Percentiles rank a stretch among this genome's conserved stretches.
Evolutionary conservation across 2,113 vertebrate species (phyloP).

Genomic region (Megaceryle maxima): DNA sequence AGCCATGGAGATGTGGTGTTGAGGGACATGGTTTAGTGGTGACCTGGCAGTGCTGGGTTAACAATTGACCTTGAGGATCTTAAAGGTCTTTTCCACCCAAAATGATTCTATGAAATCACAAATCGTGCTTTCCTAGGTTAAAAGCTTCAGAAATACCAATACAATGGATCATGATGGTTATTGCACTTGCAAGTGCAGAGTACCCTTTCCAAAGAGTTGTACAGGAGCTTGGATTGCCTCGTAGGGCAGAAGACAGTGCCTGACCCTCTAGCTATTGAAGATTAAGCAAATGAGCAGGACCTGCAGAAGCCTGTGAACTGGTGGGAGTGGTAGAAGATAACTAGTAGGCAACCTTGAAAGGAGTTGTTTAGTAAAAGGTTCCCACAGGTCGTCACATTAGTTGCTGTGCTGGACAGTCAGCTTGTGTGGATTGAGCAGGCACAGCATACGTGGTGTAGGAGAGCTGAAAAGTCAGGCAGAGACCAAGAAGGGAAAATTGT

Average conservation of each 20-base stretch:
- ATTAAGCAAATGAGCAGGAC: background rate
- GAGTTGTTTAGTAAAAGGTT: background rate
- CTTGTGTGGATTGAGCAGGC: background rate
- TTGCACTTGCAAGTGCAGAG: background rate
- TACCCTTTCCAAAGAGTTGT: background rate
- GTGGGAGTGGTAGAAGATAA: background rate
- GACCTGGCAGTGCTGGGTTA: too few relatives aligned
- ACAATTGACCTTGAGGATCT: too few relatives aligned
- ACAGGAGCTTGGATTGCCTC: background rate
- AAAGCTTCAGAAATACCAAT: background rate
- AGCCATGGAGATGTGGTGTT: too few relatives aligned
- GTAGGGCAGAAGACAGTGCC: background rate
- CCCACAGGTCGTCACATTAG: background rate
- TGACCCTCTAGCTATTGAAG: background rate
- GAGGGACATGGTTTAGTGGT: too few relatives aligned
- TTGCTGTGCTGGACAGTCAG: background rate
- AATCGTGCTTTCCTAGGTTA: background rate
- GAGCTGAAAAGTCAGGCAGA: background rate
- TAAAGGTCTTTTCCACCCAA: too few relatives aligned
- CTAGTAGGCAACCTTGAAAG: background rate
- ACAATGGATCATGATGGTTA: background rate
- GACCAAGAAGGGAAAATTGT: too few relatives aligned
- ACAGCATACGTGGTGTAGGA: rapidly evolving
- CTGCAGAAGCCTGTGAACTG: background rate
- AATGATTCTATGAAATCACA: background rate